Percentiles rank a stretch among this genome's conserved stretches.
phyloP scores from a whole-genome alignment of 2,113 vertebrate species.

The Pterocles orientalis region DNA sequence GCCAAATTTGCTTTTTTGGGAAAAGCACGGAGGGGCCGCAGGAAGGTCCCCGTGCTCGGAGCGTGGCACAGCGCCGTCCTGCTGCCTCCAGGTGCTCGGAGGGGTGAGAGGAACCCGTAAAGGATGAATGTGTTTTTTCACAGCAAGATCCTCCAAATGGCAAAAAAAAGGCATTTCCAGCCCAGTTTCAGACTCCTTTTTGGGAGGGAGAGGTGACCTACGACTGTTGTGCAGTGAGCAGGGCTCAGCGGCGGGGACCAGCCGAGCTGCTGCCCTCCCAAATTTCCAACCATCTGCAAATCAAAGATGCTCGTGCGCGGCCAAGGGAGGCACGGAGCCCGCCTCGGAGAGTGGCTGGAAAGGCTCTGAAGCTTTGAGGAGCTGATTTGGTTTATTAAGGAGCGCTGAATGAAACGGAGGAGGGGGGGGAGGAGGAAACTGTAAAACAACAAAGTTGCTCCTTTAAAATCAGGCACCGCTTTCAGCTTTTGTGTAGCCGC shows the following conservation, averaged over 20 bases:
- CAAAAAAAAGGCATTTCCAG: not conserved
- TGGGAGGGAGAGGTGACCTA: not conserved
- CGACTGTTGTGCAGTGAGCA: not conserved
- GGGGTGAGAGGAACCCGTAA: not conserved
- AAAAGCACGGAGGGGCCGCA: not conserved
- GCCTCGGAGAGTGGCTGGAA: not conserved
- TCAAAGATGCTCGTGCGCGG: fast-evolving
- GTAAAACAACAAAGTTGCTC: slow-evolving; percentile 43
- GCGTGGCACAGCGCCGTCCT: not conserved
- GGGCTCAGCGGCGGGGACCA: not conserved
- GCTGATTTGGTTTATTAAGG: slow-evolving; percentile 57
- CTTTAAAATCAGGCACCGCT: slow-evolving; percentile 49
- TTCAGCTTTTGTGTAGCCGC: slow-evolving; percentile 49
- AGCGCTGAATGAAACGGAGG: slow-evolving; percentile 34
- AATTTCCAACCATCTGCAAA: not conserved
- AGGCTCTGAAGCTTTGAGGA: slow-evolving; percentile 17
- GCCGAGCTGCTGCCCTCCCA: not conserved
- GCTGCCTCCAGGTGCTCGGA: not conserved
- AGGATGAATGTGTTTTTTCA: not conserved
- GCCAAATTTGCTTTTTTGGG: not conserved
- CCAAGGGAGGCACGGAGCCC: not conserved
- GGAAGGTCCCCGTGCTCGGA: not conserved
- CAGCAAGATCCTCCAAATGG: not conserved
- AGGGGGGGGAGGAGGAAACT: slow-evolving; percentile 29
- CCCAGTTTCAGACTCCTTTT: not conserved